Conservation (phyloP, 1,140 invertebrate species). For the Agrilus planipennis region DNA sequence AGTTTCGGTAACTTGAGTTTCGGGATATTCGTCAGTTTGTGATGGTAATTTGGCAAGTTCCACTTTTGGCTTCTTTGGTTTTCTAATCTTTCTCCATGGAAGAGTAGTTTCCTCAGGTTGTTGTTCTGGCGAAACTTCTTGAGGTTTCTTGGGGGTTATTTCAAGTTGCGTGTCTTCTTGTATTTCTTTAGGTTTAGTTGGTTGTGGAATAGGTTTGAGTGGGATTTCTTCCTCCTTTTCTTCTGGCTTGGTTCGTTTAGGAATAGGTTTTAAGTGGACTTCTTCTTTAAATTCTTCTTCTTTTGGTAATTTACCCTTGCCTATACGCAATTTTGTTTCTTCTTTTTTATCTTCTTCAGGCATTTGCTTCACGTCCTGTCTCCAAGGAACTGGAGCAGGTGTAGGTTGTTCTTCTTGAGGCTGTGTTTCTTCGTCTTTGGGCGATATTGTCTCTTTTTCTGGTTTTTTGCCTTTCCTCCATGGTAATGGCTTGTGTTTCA, state of each 20-base stretch:
- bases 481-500: constrained; percentile 2
- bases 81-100: constrained; percentile 18
- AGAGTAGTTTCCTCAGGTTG: constrained; percentile 9
- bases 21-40: constrained; percentile 25
- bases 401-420: constrained; percentile 28
- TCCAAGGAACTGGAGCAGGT: constrained; percentile 24
- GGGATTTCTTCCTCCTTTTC: constrained; percentile 21
- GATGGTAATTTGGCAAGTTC: constrained; percentile 17
- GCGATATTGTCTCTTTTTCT: too few relatives aligned
- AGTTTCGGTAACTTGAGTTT: constrained; percentile 26
- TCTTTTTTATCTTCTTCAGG: constrained; percentile 17
- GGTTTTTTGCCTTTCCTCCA: too few relatives aligned
- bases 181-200: neutral
- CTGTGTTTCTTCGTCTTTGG: too few relatives aligned
- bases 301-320: constrained; percentile 30
- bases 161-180: neutral
- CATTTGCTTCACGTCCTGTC: constrained; percentile 25
- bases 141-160: constrained; percentile 12
- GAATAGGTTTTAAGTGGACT: constrained; percentile 12
- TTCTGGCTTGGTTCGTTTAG: constrained; percentile 17
- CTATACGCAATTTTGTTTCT: constrained; percentile 23
- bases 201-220: constrained; percentile 18
- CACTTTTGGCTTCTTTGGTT: constrained; percentile 28
- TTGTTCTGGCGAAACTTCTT: constrained; percentile 23
- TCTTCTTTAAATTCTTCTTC: constrained; percentile 14